Base-by-base conservation (phyloP, 2,113 vertebrate species). In the Meles meles region DNA sequence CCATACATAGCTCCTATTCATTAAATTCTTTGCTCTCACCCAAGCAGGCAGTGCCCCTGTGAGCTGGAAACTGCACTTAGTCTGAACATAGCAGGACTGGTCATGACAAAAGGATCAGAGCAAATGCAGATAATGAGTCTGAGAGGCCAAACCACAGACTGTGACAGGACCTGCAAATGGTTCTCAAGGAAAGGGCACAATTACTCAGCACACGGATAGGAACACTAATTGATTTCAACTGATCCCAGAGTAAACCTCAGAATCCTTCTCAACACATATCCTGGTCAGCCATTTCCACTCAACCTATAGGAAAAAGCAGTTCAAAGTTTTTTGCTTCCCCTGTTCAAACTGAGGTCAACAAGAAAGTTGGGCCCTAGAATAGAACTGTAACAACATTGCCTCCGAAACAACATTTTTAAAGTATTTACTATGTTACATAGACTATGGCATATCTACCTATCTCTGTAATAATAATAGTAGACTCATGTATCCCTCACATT, bases 21-120 rank as follows among this genome's bases (percentile, higher is more conserved):
- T 96, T 91, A 86, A 87, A 87, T 63, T 85, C 57, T 88, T 87
- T 92, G 74, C 85, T 96, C 85, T 86, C 88, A 67, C 49, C 77
- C 65, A 87, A 84, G 67, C 85, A 96, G 25, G 77, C 82, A 63
- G 71, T 92, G 59, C 15, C 76, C 88, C 59, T 82, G 47, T 80
- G 44, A 93, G 69, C 49, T 74, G 42, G 80, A 71, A 94, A 63
- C 55, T 71, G 12, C 14, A 34, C 87, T 93, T 87, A 47, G 65
- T 96, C 44, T 85, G 71, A 94, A 88, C 65, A 47, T 17, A 79
- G 88, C 84, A 42, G 37, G 47, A 74, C 67, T 76, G 61, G n/a
- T 83, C 63, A 88, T 44, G 29, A 96, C 77, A 55, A 97, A 97
- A 76, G 77, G 14, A 86, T 84, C 49, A 83, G 88, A 88, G 57